phyloP scores from a whole-genome alignment of 37 sponge, comb jelly and placozoan species.

The Ianthella basta region DNA sequence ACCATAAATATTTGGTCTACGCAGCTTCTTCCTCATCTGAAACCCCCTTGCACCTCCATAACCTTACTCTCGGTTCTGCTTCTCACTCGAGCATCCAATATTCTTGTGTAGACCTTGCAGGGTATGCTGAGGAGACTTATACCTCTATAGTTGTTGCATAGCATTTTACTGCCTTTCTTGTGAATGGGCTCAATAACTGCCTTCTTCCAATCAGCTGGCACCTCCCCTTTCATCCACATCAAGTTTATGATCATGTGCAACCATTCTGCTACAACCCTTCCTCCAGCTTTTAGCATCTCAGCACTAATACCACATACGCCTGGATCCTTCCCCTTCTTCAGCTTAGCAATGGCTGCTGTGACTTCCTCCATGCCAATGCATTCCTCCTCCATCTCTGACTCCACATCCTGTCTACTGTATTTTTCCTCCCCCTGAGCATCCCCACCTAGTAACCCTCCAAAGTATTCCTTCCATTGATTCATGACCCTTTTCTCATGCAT shows the following conservation, averaged over 20 bases:
- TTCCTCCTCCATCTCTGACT: not conserved
- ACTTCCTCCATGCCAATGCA: not conserved
- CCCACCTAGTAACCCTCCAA: not conserved
- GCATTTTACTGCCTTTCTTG: constrained; percentile 13
- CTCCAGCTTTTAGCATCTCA: not conserved
- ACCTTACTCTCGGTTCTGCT: not conserved
- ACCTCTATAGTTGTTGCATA: constrained; percentile 4
- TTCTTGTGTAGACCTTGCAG: constrained; percentile 15
- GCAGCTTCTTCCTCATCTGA: constrained; percentile 5
- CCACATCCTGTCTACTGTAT: not conserved
- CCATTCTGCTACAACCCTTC: not conserved
- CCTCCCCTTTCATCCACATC: not conserved
- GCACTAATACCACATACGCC: not conserved
- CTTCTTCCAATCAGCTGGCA: not conserved
- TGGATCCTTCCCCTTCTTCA: too few relatives aligned
- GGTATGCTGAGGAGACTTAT: not conserved
- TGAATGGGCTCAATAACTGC: constrained; percentile 7
- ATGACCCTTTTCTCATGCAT: not conserved
- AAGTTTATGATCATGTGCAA: not conserved
- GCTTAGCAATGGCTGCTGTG: not conserved
- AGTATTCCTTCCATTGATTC: not conserved
- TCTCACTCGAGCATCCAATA: not conserved
- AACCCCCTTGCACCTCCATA: constrained; percentile 17
- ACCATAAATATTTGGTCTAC: not conserved
- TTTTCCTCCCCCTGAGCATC: not conserved